Evolutionary conservation across 2,113 vertebrate species (phyloP), one percentile per base, ranked within the genome.

Genomic region (Lepus europaeus): DNA sequence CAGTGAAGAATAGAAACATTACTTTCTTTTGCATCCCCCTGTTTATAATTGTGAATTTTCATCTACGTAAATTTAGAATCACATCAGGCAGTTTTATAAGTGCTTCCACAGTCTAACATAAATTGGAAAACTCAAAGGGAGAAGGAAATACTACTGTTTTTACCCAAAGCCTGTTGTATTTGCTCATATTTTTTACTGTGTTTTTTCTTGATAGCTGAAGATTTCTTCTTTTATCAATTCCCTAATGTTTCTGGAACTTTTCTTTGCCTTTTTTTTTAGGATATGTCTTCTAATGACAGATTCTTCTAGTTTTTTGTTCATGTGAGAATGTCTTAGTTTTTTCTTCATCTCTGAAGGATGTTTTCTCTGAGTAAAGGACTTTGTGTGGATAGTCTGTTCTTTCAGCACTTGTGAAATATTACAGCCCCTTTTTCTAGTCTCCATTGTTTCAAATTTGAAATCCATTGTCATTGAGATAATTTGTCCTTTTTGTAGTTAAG

Each of bases 291-390:
- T 88, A 25, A 12, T 78, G 31, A 66, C 73, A 72, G 3, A 45
- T 78, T 72, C 16, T 45, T 36, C 94, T 69, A 59, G 33, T 39
- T 73, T 64, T 79, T 53, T 70, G 29, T 73, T 87, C 36, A 6
- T 94, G n/a, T 79, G 31, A 76, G 19, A 74, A 76, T 70, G 5
- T 80, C 49, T 33, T 70, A 3, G 59, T 59, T 91, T 89, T 5
- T 4, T 59, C 31, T 85, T 91, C 20, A 59, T 59, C 56, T 59
- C 56, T 17, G 56, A 59, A 59, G 13, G 56, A 59, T 20, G 70
- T 83, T 94, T 93, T 90, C 19, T 69, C 9, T 94, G 69, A 14
- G 3, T 64, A n/a, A 87, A 39, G n/a, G n/a, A 51, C 68, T 95
- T 78, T 13, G 1, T 89, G 63, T 74, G 74, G 51, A 66, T 74